Base-by-base conservation (phyloP, 2,888 invertebrate genomes). In the Tipula unca region DNA sequence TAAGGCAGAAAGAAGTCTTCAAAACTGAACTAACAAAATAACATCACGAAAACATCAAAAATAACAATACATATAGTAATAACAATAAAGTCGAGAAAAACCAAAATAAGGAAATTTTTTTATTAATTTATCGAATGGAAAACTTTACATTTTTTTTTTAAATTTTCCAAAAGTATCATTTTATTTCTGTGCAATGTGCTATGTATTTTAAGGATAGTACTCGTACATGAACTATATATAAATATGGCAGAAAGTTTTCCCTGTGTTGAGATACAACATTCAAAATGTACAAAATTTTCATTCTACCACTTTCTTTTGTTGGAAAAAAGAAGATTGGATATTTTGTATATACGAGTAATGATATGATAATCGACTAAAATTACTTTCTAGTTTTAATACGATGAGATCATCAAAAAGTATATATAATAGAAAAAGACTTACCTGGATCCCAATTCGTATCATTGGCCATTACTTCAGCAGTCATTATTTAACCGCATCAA, bases 371-470 rank as follows among this genome's bases (percentile, higher is more conserved):
- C n/a, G n/a, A n/a, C n/a, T n/a, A n/a, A n/a, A n/a, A n/a, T n/a
- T 32, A 32, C 32, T 32, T 4, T 32, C 32, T 32, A 32, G 32
- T 32, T 32, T 32, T 32, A 32, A 32, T 32, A 6, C 32, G 32
- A 6, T 2, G 32, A 32, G 32, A 32, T 32, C 32, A 32, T 32
- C 2, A 32, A 32, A 32, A 32, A 3, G 17, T 48, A 20, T 4
- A 42, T 85, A 42, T 85, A 25, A 14, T 13, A 25, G 14, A 29
- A 36, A 84, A 48, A 48, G 6, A n/a, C 87, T 89, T 87, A 91
- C 91, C 90, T 88, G 91, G 91, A 89, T 91, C 91, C 90, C 91
- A 91, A 88, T 90, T 90, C 86, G 90, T 89, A 87, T 90, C 90
- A 87, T 90, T 89, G 87, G 91, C 91, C 91, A 91, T 91, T 88